Evolutionary conservation across 92 coral and sea anemone genomes (phyloP), one percentile per base, ranked within the genome.

Genomic region (Porites evermanni): DNA sequence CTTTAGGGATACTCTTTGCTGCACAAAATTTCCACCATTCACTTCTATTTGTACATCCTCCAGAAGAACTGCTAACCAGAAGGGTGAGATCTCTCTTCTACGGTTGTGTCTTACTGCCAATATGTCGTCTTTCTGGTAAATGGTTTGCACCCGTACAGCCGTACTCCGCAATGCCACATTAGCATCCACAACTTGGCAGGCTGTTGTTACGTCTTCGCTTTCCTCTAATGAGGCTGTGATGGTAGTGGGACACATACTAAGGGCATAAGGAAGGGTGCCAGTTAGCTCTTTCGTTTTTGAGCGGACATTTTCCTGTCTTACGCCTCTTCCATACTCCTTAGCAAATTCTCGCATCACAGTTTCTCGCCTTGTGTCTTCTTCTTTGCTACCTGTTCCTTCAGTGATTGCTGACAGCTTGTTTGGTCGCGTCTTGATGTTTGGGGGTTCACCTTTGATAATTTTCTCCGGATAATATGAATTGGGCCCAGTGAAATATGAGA

Each of bases 231-330:
- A 75, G 64, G 79, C 84, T 81, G 88, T 78, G 81, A 87, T 69
- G 77, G 56, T 38, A 24, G 74, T 54, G 20, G 88, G 88, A 44
- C 84, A 1, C 93, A 81, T 81, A 68, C 91, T 90, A 32, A 81
- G 78, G 74, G 88, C 81, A 82, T 87, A 90, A 11, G 88, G 91
- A 75, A 90, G 88, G 64, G 89, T 83, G 67, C 88, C 86, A 51
- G 92, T 91, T n/a, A 88, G 64, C 87, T 88, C 87, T 59, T 91
- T 91, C 84, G 86, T 91, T 65, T 82, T 91, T 23, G 86, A 83
- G 50, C 87, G 79, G 51, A 88, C 86, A 54, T 83, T 87, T 83
- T 75, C 94, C 72, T 91, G 94, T 24, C 92, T 53, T 61, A 91
- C 94, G 18, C 83, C 89, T 60, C 79, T 78, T 73, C 94, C 89